Base-by-base conservation (phyloP, 2,888 invertebrate genomes). In the Carterocephalus palaemon region DNA sequence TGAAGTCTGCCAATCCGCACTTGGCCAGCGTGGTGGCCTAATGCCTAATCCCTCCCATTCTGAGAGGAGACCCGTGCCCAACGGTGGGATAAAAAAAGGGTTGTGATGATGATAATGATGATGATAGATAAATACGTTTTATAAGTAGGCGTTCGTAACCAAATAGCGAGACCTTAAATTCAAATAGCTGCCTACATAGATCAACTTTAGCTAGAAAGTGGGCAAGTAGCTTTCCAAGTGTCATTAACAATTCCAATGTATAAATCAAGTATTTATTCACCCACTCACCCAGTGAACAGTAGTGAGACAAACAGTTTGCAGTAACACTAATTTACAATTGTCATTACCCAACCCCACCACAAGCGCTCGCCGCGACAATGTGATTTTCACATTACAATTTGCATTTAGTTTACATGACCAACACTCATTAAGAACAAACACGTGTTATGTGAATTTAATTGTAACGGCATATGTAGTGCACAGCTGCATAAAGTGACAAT, bases 361-460 rank as follows among this genome's bases (percentile, higher is more conserved):
- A 41, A 24, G 26, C 24, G 7, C 16, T 31, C 24, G 16, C 32
- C 17, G 32, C 16, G 4, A 41, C 40, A 41, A 41, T 41, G 41
- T 26, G 41, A 41, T 41, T 33, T 41, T 41, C 41, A 33, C 41
- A 33, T 41, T 32, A 23, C 19, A 7, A 41, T 41, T 41, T 19
- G 41, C 41, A 41, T 41, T 33, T 19, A 41, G 33, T 41, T 41
- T 41, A 23, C 41, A 41, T 33, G 19, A 41, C 17, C n/a, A 22
- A 22, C 33, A 17, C 24, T 23, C 33, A 33, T 41, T 38, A n/a
- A n/a, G n/a, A n/a, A n/a, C n/a, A n/a, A n/a, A n/a, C n/a, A n/a
- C n/a, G n/a, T n/a, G n/a, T 17, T 41, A 23, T 24, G 23, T 22
- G 33, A 32, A 32, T 12, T 33, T 23, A 19, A 33, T 26, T 33